These are phyloP conservation scores for Aspidoscelis tigris DNA, from an alignment of 2,113 vertebrate genomes.

Conservation along the genomic window DNA sequence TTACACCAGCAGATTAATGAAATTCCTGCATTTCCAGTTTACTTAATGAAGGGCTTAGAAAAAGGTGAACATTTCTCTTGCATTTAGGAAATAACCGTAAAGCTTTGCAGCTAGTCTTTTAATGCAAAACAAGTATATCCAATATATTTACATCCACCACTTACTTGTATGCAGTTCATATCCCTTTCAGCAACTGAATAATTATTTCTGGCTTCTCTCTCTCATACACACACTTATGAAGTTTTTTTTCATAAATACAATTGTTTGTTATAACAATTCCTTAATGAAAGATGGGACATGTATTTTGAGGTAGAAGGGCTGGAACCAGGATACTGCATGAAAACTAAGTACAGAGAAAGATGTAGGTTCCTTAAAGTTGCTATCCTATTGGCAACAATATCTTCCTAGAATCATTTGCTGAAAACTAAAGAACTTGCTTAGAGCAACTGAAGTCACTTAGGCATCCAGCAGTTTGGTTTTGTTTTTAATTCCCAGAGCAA, in stretches of 20 bases:
- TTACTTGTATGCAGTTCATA: background rate
- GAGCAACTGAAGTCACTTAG: background rate
- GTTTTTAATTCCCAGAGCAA: background rate
- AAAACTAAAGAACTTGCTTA: background rate
- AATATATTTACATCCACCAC: background rate
- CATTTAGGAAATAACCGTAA: background rate
- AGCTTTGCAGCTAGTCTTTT: background rate
- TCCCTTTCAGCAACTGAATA: background rate
- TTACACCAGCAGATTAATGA: background rate
- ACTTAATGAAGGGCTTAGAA: background rate
- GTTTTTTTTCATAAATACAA: background rate
- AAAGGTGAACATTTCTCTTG: background rate
- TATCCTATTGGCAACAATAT: background rate
- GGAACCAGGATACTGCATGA: background rate
- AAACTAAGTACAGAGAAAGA: background rate
- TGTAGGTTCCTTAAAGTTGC: background rate
- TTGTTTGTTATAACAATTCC: background rate
- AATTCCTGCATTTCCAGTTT: background rate
- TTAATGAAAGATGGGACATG: background rate
- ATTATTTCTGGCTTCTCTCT: background rate
- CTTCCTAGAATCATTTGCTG: background rate
- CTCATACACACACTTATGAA: background rate
- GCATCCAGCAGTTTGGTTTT: background rate
- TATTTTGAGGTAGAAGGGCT: background rate
- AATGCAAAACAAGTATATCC: background rate